Conservation (phyloP, 2,797 vertebrate species). For the Periophthalmus magnuspinnatus region DNA sequence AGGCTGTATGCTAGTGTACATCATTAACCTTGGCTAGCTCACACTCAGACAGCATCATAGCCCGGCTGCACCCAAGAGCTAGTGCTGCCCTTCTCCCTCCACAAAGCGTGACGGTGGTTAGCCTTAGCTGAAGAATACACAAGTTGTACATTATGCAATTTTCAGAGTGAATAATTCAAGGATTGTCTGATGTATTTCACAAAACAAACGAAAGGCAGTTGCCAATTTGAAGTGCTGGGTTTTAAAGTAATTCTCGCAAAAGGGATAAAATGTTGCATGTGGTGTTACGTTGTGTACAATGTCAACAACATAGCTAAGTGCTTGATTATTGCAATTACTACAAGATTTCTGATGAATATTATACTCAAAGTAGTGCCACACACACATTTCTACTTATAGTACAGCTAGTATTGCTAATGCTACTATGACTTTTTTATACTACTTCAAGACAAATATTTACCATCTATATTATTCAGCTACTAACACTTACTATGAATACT, state of each 20-base stretch:
- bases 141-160: constrained; percentile 28
- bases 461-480: no score
- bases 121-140: constrained; percentile 41
- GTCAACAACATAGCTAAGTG: neutral
- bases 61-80: constrained; percentile 70
- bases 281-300: neutral
- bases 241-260: neutral
- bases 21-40: constrained; percentile 80
- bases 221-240: neutral
- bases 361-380: no score
- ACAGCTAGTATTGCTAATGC: no score
- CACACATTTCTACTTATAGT: no score
- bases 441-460: no score
- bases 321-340: no score
- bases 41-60: constrained; percentile 75
- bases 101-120: constrained; percentile 57
- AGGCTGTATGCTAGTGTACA: constrained; percentile 67
- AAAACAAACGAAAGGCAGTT: neutral
- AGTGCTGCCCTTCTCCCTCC: constrained; percentile 75
- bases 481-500: no score
- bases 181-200: neutral
- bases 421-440: no score
- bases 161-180: constrained; percentile 28
- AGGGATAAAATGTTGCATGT: neutral
- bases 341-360: no score